Base-by-base conservation (phyloP, 1,140 invertebrate species). In the Lasaia peninsularis region DNA sequence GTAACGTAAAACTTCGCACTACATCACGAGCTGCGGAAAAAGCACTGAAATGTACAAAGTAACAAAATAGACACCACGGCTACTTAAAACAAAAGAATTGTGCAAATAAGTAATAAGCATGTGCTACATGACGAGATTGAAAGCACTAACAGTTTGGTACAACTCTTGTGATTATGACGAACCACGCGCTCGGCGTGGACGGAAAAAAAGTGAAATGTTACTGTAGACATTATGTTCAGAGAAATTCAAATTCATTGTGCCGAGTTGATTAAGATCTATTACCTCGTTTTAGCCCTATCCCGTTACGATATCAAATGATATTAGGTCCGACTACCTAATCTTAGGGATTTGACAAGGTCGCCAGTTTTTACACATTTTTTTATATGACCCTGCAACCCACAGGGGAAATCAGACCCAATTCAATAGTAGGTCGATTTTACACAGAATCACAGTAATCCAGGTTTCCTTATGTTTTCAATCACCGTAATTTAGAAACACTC, bases 1-100 rank as follows among this genome's bases (percentile, higher is more conserved):
- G 71, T 69, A 78, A 85, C 71, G 77, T 73, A 78, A 79, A 78
- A 80, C 62, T 68, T 77, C 66, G 78, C 75, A 81, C 71, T 71
- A 76, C 83, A 86, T 88, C 76, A 83, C 84, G 79, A 78, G 81
- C 82, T 80, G 79, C 73, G 69, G 67, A 78, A 69, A 70, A 74
- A 82, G 76, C 75, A 88, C 85, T 86, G 85, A 85, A 84, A 87
- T 69, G 70, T 71, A 66, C 65, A 80, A 81, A 81, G 71, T 76
- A 84, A 86, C 65, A 78, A 82, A 77, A 69, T 76, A 71, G 59
- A 68, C 52, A 62, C 69, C 64, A 66, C 48, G 52, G 52, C 64
- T 32, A 67, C 72, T 66, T 68, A 69, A 70, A 78, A 75, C 73
- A 66, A 72, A 76, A 67, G 63, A 67, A 67, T 56, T 71, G 67